Evolutionary conservation across 2,888 invertebrate species (phyloP), one percentile per base, ranked within the genome.

Genomic region (Hirtodrosophila cameraria): DNA sequence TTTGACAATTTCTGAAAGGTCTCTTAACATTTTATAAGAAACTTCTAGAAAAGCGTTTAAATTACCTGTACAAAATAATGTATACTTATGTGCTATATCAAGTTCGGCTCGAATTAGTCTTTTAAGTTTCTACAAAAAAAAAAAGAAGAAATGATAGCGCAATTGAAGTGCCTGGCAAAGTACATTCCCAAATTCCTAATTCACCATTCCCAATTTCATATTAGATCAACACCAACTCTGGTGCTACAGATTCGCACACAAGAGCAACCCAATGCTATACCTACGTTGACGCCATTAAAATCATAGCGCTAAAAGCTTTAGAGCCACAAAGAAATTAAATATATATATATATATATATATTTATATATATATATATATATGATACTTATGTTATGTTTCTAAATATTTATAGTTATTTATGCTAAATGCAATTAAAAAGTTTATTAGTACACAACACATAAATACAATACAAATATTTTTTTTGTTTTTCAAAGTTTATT

Each of bases 401-500:
- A 53, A 23, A 67, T 46, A 53, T 59, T 55, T 53, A 50, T 41
- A 53, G 27, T 71, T 46, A 53, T 59, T 55, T 53, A 50, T 48
- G 35, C 41, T 33, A 27, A 45, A 20, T 27, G 27, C 48, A 39
- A 53, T 41, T 31, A n/a, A 48, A 18, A 28, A 62, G 11, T 15
- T 3, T 30, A 12, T 30, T 3, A 30, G 11, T 12, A 33, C 7
- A 15, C n/a, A 15, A 12, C n/a, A n/a, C n/a, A n/a, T n/a, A n/a
- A n/a, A n/a, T n/a, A n/a, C 38, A 63, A 49, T 31, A 7, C 42
- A 48, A 39, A 50, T 55, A 57, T 60, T 74, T 74, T 75, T 75
- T 80, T 75, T 60, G 68, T 74, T 75, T 75, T 80, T 75, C 58
- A 79, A 68, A 76, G 67, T 80, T 80, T 75, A 75, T 80, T 71